phyloP scores from a whole-genome alignment of 2,888 invertebrate genomes.

The Drosophila tanythrix region DNA sequence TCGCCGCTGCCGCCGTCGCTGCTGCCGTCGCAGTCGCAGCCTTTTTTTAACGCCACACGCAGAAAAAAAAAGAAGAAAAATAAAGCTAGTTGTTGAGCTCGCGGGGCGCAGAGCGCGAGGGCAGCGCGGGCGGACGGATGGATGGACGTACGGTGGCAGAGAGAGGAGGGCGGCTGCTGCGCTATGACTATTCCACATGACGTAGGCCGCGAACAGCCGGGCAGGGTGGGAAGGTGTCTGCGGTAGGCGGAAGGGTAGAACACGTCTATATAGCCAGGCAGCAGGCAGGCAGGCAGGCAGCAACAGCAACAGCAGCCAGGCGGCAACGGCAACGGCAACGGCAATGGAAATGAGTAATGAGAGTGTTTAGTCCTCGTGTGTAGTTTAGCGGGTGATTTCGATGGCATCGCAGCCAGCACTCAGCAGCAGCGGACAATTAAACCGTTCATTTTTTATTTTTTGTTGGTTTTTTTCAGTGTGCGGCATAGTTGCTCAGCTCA shows the following conservation, averaged over 20 bases:
- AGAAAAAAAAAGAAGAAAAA: constrained; percentile 46
- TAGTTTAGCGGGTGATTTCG: constrained; percentile 71
- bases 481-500: neutral
- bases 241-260: constrained; percentile 9
- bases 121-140: constrained; percentile 25
- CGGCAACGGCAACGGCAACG: neutral
- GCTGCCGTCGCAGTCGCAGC: constrained; percentile 64
- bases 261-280: neutral
- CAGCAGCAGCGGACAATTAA: constrained; percentile 22
- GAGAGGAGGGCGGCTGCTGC: constrained; percentile 3
- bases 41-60: constrained; percentile 72
- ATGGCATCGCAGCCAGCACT: constrained; percentile 33
- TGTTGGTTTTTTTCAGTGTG: neutral
- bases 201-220: constrained; percentile 34
- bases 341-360: constrained; percentile 72
- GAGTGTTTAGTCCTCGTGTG: constrained; percentile 72
- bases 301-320: neutral
- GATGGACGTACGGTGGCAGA: constrained; percentile 6
- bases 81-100: constrained; percentile 51
- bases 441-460: neutral
- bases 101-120: constrained; percentile 13
- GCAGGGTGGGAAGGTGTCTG: constrained; percentile 5
- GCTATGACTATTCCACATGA: constrained; percentile 28
- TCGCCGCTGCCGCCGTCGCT: constrained; percentile 25
- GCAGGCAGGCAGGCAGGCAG: neutral